Conservation (phyloP, 2,797 vertebrate species). For the Enteromius viviparus region DNA sequence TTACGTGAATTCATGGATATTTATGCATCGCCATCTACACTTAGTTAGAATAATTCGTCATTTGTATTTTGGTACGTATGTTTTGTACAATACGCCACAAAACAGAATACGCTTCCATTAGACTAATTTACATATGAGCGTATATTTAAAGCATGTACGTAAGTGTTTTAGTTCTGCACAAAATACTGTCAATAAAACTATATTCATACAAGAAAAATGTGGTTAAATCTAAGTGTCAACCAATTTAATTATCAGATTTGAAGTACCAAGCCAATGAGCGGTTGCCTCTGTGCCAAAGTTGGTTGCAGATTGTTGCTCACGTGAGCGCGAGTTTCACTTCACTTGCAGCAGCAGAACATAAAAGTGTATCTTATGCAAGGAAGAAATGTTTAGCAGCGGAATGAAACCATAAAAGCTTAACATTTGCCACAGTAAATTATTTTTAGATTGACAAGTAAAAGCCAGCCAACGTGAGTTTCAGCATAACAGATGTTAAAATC, state of each 20-base stretch:
- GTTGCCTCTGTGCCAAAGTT: neutral
- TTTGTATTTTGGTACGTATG: neutral
- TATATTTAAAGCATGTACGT: neutral
- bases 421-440: neutral
- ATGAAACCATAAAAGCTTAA: constrained; percentile 1
- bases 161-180: neutral
- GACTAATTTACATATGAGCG: neutral
- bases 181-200: neutral
- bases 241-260: neutral
- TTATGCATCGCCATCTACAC: neutral
- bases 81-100: neutral
- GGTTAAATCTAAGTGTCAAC: neutral
- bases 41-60: neutral
- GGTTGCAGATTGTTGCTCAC: neutral
- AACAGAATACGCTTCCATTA: neutral
- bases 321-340: neutral
- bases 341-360: constrained; percentile 4
- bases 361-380: neutral
- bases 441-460: neutral
- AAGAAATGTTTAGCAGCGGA: neutral
- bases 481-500: neutral
- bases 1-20: neutral
- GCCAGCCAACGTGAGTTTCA: neutral
- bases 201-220: neutral
- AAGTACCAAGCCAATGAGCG: neutral